A percentile compares a stretch with the other conserved stretches of the same genome.
Evolutionary conservation across 2,888 invertebrate species (phyloP).

Genomic region (Dynastes hyllus): DNA sequence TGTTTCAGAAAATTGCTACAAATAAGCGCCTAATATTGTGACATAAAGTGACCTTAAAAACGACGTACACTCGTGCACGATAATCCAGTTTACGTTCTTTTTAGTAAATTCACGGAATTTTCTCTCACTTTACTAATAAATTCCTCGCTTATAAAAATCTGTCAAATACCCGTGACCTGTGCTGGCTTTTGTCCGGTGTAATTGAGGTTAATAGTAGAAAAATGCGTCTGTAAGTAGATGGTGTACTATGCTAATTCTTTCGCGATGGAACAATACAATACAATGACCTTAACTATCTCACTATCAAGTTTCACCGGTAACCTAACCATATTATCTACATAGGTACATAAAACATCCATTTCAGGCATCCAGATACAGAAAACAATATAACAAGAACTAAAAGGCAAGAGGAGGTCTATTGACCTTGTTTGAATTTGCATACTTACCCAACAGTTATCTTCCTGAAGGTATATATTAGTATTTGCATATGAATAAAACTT

Average conservation of each 20-base stretch:
- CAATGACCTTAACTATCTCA: conserved; percentile 35
- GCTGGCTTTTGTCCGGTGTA: conserved; percentile 21
- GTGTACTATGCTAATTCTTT: conserved; percentile 35
- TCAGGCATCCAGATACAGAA: conserved; percentile 2
- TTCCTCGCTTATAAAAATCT: conserved; percentile 11
- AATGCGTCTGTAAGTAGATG: conserved; percentile 14
- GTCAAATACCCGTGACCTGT: not conserved
- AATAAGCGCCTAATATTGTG: not conserved
- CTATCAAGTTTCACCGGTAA: conserved; percentile 40
- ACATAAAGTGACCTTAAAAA: not conserved
- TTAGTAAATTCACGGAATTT: not conserved
- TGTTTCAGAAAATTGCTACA: not conserved
- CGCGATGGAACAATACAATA: conserved; percentile 35
- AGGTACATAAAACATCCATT: conserved; percentile 37
- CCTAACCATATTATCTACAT: conserved; percentile 14
- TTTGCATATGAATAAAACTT: not conserved
- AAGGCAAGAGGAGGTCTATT: conserved; percentile 15
- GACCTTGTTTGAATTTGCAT: conserved; percentile 33
- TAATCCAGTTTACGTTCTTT: not conserved
- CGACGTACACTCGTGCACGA: not conserved
- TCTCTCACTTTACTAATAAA: not conserved
- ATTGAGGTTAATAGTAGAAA: conserved; percentile 42
- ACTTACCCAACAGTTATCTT: not conserved
- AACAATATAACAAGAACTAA: conserved; percentile 6
- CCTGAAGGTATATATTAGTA: not conserved